Base-by-base conservation (phyloP, 2,113 vertebrate genomes). In the Pseudopodoces humilis region DNA sequence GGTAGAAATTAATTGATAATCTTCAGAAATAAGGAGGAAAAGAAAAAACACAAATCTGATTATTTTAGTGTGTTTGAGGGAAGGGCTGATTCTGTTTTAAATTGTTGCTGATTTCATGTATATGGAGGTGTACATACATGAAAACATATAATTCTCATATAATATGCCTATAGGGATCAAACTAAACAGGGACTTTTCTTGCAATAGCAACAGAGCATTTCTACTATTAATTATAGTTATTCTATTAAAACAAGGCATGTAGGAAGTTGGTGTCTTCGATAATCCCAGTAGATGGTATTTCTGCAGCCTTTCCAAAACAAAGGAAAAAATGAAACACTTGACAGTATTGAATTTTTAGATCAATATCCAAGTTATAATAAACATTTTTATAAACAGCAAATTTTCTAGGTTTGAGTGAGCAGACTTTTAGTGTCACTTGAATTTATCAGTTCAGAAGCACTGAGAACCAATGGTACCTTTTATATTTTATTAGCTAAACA, bases 401-500 rank as follows among this genome's bases (percentile, higher is more conserved):
- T 84, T 90, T 88, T 89, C 79, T 39, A 27, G 15, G 35, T 90
- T 86, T 67, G 9, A 25, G 27, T 72, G 62, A 86, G 53, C 22
- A 96, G 62, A 75, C 56, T 92, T 92, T 50, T 82, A 79, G 39
- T 55, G 33, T 88, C 84, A 63, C 52, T 76, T 90, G 78, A 92
- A 94, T 95, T 92, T 96, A 89, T 80, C 30, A 33, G 33, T 75
- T 88, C 41, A 86, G 76, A 95, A 84, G 11, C 49, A 62, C 43
- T 50, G 49, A 85, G 62, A 94, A 94, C 6, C 82, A 63, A 19
- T 1, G 7, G 39, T 82, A 46, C 53, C 15, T 91, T 93, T 90
- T 72, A 76, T 94, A 79, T 93, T 96, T 95, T 95, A 88, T 86
- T 88, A 92, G 35, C 65, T 55, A 95, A 92, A 90, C 55, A 96